phyloP scores from a whole-genome alignment of 2,797 vertebrate species.

The Orestias chungarensis region DNA sequence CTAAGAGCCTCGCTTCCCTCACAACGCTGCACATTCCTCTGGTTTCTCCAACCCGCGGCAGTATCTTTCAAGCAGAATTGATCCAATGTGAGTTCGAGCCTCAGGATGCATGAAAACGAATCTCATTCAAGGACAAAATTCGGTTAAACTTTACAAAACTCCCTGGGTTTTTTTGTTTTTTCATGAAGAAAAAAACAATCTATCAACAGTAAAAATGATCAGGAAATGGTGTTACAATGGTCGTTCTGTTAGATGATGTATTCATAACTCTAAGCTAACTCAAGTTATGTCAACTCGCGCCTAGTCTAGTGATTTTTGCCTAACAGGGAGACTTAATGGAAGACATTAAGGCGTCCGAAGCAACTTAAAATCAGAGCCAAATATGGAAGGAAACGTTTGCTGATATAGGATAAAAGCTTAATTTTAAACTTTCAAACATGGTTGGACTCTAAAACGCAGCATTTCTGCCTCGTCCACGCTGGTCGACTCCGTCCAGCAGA shows the following conservation, averaged over 20 bases:
- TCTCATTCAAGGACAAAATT: too few relatives aligned
- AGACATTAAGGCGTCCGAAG: neutral
- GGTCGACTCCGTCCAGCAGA: slow-evolving; percentile 39
- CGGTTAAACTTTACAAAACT: neutral
- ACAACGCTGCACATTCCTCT: neutral
- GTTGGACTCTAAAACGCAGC: slow-evolving; percentile 30
- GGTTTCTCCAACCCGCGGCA: neutral
- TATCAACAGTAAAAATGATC: neutral
- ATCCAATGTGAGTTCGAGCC: neutral
- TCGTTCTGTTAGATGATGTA: neutral
- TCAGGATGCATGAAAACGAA: neutral
- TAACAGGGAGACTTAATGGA: neutral
- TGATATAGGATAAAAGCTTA: neutral
- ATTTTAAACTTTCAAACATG: slow-evolving; percentile 30
- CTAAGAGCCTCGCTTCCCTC: neutral
- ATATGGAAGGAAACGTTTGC: too few relatives aligned
- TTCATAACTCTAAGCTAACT: neutral
- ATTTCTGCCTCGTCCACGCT: slow-evolving; percentile 46
- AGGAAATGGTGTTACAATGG: neutral
- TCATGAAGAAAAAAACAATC: too few relatives aligned
- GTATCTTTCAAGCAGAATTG: neutral
- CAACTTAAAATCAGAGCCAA: too few relatives aligned
- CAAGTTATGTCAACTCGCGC: neutral
- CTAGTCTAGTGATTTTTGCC: too few relatives aligned
- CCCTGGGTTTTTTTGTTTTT: neutral